Evolutionary conservation across 2,888 invertebrate genomes (phyloP), one percentile per base, ranked within the genome.

Genomic region (Drosophila anomalata): DNA sequence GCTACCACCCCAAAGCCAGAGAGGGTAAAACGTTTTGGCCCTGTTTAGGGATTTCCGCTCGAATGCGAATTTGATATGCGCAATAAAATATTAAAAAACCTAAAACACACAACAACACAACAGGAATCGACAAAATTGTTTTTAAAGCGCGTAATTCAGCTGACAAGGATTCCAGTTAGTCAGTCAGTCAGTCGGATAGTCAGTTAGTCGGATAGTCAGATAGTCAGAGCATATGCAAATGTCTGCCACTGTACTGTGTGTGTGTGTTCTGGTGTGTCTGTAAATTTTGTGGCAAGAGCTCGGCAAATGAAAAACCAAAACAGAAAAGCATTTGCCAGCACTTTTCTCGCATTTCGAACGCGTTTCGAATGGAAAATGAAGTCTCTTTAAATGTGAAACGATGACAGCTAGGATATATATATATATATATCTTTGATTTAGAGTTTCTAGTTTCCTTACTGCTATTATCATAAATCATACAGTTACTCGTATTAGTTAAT

Each of bases 51-150:
- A 85, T 82, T 84, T 85, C 80, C 85, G 85, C 81, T 83, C 75
- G 75, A 81, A 85, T 85, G 85, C 79, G 83, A 84, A 78, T 84
- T 81, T 84, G 85, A 84, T 84, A 84, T 85, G 85, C 83, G 85
- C 85, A 84, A 84, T 84, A 85, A 80, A 84, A 84, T 83, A 84
- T 84, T 85, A 79, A 84, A 80, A 80, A 47, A 54, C 24, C 53
- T 47, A 65, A 65, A 56, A 52, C 54, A 62, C 61, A 46, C 61
- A 65, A 47, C 65, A 61, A 48, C 62, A 69, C 47, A 24, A 42
- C 36, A 46, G 14, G 56, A 76, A 83, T 79, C 79, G 77, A 72
- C 73, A 80, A 84, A 84, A 85, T 81, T 85, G 85, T 83, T 85
- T 84, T 84, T 82, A 84, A 85, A 83, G 78, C 80, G 80, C 85